Evolutionary conservation across 2,113 vertebrate genomes (phyloP).

Genomic region (Prunella himalayana): DNA sequence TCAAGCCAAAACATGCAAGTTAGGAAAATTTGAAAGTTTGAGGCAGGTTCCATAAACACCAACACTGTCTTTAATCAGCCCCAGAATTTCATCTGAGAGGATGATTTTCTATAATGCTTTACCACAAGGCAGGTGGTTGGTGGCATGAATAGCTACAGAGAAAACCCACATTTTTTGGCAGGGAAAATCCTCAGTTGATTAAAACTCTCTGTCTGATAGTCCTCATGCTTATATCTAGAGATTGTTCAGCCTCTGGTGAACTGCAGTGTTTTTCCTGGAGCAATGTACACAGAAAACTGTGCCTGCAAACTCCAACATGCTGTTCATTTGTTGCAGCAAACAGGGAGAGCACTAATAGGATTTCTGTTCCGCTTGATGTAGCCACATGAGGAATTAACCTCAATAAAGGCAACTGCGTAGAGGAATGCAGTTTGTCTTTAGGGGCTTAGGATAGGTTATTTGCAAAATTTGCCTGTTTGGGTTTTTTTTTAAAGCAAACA

Average conservation of each 20-base stretch:
- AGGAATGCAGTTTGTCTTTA: neutral
- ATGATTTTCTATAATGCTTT: neutral
- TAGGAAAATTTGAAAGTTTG: neutral
- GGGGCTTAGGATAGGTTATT: neutral
- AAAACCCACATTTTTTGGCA: neutral
- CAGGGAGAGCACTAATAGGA: neutral
- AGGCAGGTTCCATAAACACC: neutral
- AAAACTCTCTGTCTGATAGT: neutral
- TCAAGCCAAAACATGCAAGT: neutral
- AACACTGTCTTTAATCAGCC: neutral
- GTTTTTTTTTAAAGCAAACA: neutral
- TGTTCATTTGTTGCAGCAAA: neutral
- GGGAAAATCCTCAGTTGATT: neutral
- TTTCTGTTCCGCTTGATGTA: neutral
- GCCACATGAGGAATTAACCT: constrained; percentile 32
- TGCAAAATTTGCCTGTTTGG: neutral
- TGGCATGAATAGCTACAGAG: neutral
- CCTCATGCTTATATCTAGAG: neutral
- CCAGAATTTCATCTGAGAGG: neutral
- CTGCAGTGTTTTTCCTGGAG: neutral
- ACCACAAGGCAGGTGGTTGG: neutral
- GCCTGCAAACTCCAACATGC: neutral
- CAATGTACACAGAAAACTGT: neutral
- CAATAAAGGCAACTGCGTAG: neutral
- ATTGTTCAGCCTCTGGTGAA: neutral